These are phyloP conservation scores for Phyllopteryx taeniolatus DNA, from an alignment of 2,113 vertebrate genomes.

Conservation along the genomic window DNA sequence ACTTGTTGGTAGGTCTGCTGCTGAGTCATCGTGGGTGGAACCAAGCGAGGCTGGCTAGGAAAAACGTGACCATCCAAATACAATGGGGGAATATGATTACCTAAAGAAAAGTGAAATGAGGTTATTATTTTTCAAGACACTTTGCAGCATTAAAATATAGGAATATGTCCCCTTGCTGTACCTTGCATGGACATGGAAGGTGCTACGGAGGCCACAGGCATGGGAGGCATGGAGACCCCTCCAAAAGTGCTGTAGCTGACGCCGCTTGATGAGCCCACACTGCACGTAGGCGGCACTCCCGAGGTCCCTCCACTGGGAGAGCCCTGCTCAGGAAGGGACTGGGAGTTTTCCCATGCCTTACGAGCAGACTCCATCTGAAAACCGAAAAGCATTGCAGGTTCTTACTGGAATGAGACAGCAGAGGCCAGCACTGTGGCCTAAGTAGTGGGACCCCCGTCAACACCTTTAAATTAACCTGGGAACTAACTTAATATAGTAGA, in stretches of 20 bases:
- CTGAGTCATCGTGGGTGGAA: conserved; percentile 91
- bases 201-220: conserved; percentile 96
- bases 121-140: background rate
- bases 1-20: conserved; percentile 98
- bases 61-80: conserved; percentile 97
- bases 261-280: conserved; percentile 85
- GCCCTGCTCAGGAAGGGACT: conserved; percentile 92
- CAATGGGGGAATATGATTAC: conserved; percentile 91
- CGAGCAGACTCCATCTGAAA: conserved; percentile 95
- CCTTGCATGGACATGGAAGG: conserved; percentile 98
- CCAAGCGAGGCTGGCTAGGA: conserved; percentile 91
- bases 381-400: background rate
- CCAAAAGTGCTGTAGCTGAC: conserved; percentile 97
- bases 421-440: background rate
- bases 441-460: too few relatives aligned
- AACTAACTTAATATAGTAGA: too few relatives aligned
- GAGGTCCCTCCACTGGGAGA: conserved; percentile 82
- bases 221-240: conserved; percentile 93
- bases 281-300: conserved; percentile 85
- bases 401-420: background rate
- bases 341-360: conserved; percentile 98
- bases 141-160: background rate
- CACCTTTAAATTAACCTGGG: too few relatives aligned
- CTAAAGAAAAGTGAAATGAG: conserved; percentile 58
- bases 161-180: conserved; percentile 43